phyloP scores from a whole-genome alignment of 1,140 invertebrate genomes.

The Drosophila sulfurigaster region DNA sequence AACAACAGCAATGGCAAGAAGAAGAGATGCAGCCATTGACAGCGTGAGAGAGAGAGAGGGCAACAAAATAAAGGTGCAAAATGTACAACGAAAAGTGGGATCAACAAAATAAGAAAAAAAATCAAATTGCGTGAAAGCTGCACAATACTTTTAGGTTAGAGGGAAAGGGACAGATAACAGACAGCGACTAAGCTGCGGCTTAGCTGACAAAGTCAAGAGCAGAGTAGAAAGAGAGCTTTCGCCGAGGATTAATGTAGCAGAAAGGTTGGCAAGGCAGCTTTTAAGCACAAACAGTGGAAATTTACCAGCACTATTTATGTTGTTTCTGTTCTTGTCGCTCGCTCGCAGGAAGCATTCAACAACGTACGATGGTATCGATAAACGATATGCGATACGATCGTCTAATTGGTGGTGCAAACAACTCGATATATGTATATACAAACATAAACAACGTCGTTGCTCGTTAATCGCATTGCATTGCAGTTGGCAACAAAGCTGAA shows the following conservation, averaged over 20 bases:
- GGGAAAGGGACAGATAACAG: background rate
- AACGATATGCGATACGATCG: too few relatives aligned
- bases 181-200: background rate
- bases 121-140: conserved; percentile 2
- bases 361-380: too few relatives aligned
- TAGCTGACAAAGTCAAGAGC: background rate
- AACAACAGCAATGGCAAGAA: background rate
- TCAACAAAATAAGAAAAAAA: conserved; percentile 20
- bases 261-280: too few relatives aligned
- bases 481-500: too few relatives aligned
- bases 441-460: background rate
- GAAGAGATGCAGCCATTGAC: conserved; percentile 5
- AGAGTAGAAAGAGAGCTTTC: background rate
- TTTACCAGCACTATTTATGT: background rate
- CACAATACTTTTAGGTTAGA: conserved; percentile 1
- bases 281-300: conserved; percentile 2
- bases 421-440: background rate
- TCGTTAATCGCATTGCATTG: too few relatives aligned
- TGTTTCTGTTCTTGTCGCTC: background rate
- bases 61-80: conserved; percentile 24
- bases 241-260: background rate
- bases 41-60: conserved; percentile 18
- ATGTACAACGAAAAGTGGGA: conserved; percentile 18
- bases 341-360: too few relatives aligned
- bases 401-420: background rate